Evolutionary conservation across 2,113 vertebrate species (phyloP).

Genomic region (Sander lucioperca): DNA sequence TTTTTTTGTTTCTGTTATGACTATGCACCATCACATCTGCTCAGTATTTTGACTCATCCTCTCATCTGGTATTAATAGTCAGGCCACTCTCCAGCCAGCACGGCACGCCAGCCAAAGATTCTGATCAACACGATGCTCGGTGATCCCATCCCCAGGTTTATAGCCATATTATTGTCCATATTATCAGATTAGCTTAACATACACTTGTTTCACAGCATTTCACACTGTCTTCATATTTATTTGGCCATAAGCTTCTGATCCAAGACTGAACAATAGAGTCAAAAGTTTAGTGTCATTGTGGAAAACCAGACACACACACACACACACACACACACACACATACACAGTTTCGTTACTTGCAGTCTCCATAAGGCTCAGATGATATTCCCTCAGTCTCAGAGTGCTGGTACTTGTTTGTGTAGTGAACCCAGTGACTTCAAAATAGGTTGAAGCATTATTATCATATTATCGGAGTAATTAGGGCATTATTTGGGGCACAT

Average conservation of each 20-base stretch:
- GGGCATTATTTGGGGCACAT: conserved; percentile 74
- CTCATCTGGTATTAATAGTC: conserved; percentile 77
- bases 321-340: conserved; percentile 44
- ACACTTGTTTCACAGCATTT: conserved; percentile 40
- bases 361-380: conserved; percentile 68
- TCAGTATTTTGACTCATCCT: conserved; percentile 70
- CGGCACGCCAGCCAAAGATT: conserved; percentile 43
- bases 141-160: conserved; percentile 41
- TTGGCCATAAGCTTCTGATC: conserved; percentile 7
- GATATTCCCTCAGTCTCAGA: conserved; percentile 70
- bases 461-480: conserved; percentile 79
- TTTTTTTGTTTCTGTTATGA: conserved; percentile 45
- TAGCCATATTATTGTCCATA: conserved; percentile 53
- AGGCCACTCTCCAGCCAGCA: conserved; percentile 54
- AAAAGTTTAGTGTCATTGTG: conserved; percentile 40
- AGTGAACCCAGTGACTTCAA: conserved; percentile 77
- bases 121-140: conserved; percentile 39
- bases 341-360: conserved; percentile 61
- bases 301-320: conserved; percentile 28
- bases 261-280: conserved; percentile 37
- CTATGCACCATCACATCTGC: conserved; percentile 65
- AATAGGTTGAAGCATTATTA: conserved; percentile 68
- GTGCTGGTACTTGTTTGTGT: conserved; percentile 61
- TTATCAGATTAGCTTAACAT: conserved; percentile 53
- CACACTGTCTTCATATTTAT: conserved; percentile 26